phyloP scores from a whole-genome alignment of 2,888 invertebrate species.

The Xanthostigma xanthostigma region DNA sequence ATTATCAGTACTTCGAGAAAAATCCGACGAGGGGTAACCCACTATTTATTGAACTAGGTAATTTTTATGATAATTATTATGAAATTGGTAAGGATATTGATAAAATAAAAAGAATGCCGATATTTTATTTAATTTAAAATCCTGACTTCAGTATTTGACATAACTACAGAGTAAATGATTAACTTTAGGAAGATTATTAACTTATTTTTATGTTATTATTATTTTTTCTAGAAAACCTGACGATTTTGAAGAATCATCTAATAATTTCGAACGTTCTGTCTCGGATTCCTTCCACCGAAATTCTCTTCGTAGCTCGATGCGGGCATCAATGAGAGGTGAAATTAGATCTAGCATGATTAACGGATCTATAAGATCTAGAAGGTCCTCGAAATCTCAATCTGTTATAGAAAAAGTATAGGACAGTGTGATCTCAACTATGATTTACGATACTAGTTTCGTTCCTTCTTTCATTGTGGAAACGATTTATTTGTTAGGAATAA shows the following conservation, averaged over 20 bases:
- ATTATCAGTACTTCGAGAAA: too few relatives aligned
- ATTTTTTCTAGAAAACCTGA: constrained; percentile 23
- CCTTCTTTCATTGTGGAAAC: too few relatives aligned
- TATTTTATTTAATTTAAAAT: neutral
- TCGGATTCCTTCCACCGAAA: constrained; percentile 22
- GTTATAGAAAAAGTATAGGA: too few relatives aligned
- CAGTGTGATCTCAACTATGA: too few relatives aligned
- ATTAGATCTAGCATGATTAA: constrained; percentile 42
- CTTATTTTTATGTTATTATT: constrained; percentile 11
- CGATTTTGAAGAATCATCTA: constrained; percentile 20
- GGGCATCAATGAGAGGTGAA: constrained; percentile 48
- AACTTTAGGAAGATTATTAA: neutral
- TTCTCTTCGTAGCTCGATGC: constrained; percentile 34
- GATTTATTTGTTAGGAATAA: too few relatives aligned
- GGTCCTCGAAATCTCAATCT: constrained; percentile 17
- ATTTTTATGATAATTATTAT: too few relatives aligned
- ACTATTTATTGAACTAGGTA: too few relatives aligned
- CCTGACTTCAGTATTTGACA: neutral
- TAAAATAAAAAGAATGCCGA: too few relatives aligned
- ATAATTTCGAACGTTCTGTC: constrained; percentile 18
- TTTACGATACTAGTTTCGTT: too few relatives aligned
- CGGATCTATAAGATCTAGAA: constrained; percentile 32
- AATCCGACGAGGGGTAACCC: too few relatives aligned
- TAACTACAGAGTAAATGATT: too few relatives aligned
- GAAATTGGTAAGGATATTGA: too few relatives aligned